phyloP scores from a whole-genome alignment of 2,113 vertebrate species.

The Cheirogaleus medius region DNA sequence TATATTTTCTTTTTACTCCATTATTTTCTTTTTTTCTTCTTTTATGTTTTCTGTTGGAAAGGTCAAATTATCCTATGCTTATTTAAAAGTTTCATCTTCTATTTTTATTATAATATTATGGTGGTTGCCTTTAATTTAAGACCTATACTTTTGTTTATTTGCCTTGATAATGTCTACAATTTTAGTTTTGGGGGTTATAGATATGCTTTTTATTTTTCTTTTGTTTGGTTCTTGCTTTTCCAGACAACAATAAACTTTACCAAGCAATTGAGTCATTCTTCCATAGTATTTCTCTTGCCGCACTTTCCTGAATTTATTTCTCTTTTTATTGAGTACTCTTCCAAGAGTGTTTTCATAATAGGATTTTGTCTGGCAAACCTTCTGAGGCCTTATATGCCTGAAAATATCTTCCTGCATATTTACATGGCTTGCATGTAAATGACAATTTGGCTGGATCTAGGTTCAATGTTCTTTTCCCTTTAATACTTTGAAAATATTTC shows the following conservation, averaged over 20 bases:
- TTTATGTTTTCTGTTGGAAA: background rate
- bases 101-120: background rate
- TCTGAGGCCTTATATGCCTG: background rate
- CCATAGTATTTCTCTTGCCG: background rate
- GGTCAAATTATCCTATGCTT: background rate
- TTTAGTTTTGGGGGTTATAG: background rate
- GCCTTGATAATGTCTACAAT: background rate
- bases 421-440: background rate
- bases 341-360: background rate
- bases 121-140: background rate
- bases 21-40: background rate
- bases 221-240: background rate
- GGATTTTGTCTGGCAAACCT: background rate
- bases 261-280: background rate
- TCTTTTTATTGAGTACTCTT: background rate
- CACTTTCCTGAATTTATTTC: constrained; percentile 12
- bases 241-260: background rate
- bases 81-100: background rate
- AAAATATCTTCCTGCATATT: background rate
- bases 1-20: background rate
- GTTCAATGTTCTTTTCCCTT: background rate
- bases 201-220: background rate
- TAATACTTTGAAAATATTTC: background rate
- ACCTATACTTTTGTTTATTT: background rate
- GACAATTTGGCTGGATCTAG: background rate